Conservation (phyloP, 2,797 vertebrate genomes). For the Molothrus aeneus region DNA sequence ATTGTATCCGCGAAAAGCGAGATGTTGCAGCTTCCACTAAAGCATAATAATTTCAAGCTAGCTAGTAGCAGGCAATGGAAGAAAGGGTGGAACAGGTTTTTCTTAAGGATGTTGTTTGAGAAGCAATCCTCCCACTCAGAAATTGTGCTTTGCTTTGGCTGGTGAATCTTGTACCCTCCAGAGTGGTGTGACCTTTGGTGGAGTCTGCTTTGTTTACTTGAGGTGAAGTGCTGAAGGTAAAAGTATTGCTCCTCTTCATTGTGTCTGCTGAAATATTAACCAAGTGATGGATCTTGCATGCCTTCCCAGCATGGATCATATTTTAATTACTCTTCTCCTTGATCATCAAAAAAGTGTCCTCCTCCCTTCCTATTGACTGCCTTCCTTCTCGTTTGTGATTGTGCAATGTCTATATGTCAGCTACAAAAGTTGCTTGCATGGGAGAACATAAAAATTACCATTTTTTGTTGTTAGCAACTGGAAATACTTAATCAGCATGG, state of each 20-base stretch:
- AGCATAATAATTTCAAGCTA: not conserved
- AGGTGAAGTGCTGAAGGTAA: not conserved
- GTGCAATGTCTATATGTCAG: not conserved
- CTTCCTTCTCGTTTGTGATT: not conserved
- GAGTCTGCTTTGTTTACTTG: not conserved
- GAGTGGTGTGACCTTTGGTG: not conserved
- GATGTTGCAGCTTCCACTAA: not conserved
- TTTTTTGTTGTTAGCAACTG: slow-evolving; percentile 42
- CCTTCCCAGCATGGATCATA: not conserved
- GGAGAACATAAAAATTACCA: not conserved
- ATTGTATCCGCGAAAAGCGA: fast-evolving
- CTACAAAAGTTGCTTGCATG: not conserved
- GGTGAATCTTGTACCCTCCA: fast-evolving
- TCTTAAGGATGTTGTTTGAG: not conserved
- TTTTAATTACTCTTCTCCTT: not conserved
- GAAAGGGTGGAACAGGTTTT: not conserved
- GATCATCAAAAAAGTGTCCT: not conserved
- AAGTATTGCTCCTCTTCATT: not conserved
- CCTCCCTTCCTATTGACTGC: slow-evolving; percentile 7
- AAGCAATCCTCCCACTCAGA: not conserved
- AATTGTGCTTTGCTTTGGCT: not conserved
- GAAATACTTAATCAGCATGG: not conserved
- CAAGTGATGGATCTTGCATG: fast-evolving
- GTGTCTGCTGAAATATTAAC: not conserved
- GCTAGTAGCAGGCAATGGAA: not conserved